phyloP scores from a whole-genome alignment of 2,797 vertebrate species.

The Peromyscus eremicus region DNA sequence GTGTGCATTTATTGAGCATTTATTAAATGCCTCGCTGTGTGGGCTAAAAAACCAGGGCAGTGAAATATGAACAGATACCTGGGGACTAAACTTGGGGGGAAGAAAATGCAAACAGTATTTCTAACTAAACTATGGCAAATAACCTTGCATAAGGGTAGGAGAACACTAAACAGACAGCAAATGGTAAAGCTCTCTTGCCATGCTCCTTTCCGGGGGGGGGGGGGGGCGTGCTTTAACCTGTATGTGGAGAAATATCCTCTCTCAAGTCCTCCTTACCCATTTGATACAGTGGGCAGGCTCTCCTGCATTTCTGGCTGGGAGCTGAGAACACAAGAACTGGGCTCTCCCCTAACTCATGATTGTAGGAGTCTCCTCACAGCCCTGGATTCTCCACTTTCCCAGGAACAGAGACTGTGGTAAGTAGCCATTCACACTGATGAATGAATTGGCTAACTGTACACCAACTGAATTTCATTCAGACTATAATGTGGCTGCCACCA shows the following conservation, averaged over 20 bases:
- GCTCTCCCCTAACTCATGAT: too few species aligned
- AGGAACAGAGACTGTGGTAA: not conserved
- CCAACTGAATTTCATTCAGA: not conserved
- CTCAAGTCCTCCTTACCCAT: not conserved
- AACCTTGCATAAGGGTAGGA: not conserved
- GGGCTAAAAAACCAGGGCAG: not conserved
- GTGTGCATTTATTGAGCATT: constrained; percentile 48
- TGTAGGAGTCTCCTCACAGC: not conserved
- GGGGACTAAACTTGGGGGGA: not conserved
- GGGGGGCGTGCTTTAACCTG: not conserved
- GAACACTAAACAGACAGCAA: not conserved
- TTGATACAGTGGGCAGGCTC: not conserved
- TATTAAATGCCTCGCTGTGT: constrained; percentile 25
- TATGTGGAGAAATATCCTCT: not conserved
- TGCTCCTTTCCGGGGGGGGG: not conserved
- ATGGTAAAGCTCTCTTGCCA: not conserved
- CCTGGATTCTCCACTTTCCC: not conserved
- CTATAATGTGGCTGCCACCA: not conserved
- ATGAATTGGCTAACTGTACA: not conserved
- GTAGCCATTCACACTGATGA: not conserved
- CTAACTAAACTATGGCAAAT: not conserved
- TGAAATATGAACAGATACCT: not conserved
- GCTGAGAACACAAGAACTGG: not conserved
- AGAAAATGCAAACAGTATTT: constrained; percentile 46
- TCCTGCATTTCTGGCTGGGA: not conserved